Evolutionary conservation across 2,797 vertebrate genomes (phyloP).

Genomic region (Onychomys leucogaster): DNA sequence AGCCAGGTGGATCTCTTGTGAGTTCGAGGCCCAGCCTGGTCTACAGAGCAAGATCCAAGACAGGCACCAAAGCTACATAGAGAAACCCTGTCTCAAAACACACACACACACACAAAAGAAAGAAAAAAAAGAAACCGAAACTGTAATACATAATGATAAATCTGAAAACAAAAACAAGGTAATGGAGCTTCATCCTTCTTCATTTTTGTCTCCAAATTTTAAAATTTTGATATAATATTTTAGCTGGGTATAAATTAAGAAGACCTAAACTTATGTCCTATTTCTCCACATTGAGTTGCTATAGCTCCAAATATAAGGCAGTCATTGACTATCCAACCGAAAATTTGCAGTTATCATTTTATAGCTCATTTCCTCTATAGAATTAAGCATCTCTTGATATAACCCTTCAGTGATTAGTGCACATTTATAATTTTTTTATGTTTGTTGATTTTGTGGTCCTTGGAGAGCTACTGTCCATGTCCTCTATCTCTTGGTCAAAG

Average conservation of each 20-base stretch:
- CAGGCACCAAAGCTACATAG: no score
- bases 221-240: slow-evolving; percentile 37
- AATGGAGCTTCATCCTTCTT: not conserved
- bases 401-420: not conserved
- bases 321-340: not conserved
- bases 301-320: not conserved
- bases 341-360: slow-evolving; percentile 1
- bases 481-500: not conserved
- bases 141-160: not conserved
- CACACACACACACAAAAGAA: no score
- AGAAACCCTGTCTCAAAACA: no score
- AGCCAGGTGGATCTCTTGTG: no score
- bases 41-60: no score
- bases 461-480: not conserved
- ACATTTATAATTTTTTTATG: not conserved
- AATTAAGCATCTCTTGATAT: not conserved
- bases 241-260: slow-evolving; percentile 30
- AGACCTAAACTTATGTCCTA: not conserved
- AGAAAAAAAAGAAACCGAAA: not conserved
- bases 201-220: not conserved
- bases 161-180: slow-evolving; percentile 24
- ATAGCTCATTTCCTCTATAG: not conserved
- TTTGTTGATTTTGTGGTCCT: slow-evolving; percentile 6
- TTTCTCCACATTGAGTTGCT: slow-evolving; percentile 24
- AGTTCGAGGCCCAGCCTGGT: no score